Evolutionary conservation across 92 coral and sea anemone genomes (phyloP).

Genomic region (Ricordea florida): DNA sequence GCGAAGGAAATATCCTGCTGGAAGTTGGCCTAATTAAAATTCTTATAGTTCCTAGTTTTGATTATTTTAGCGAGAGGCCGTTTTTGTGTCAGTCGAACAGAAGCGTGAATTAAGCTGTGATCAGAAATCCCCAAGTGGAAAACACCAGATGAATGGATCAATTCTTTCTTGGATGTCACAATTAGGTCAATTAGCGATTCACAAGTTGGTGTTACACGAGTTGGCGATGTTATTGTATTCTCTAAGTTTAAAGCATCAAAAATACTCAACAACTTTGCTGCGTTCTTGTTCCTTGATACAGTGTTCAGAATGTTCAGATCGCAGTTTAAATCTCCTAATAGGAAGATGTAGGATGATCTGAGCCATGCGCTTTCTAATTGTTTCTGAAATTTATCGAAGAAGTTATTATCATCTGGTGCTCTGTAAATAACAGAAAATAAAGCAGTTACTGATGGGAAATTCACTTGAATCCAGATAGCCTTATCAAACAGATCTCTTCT

Average conservation of each 20-base stretch:
- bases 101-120: not conserved
- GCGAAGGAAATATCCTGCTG: not conserved
- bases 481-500: too few species aligned
- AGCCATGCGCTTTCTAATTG: not conserved
- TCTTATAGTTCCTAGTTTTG: constrained; percentile 17
- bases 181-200: not conserved
- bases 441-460: too few species aligned
- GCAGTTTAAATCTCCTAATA: not conserved
- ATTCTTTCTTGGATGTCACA: constrained; percentile 14
- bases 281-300: not conserved
- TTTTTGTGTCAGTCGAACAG: not conserved
- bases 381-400: not conserved
- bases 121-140: constrained; percentile 14
- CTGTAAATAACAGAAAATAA: too few species aligned
- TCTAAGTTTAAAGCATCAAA: constrained; percentile 5
- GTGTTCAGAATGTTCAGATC: not conserved
- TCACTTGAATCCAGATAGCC: too few species aligned
- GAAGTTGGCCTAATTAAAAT: not conserved
- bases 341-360: not conserved
- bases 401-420: too few species aligned
- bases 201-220: constrained; percentile 18
- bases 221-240: not conserved
- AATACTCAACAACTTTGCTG: not conserved
- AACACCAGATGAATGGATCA: not conserved
- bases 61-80: constrained; percentile 1